Evolutionary conservation across 2,113 vertebrate genomes (phyloP), one percentile per base, ranked within the genome.

Genomic region (Sinocyclocheilus anshuiensis): DNA sequence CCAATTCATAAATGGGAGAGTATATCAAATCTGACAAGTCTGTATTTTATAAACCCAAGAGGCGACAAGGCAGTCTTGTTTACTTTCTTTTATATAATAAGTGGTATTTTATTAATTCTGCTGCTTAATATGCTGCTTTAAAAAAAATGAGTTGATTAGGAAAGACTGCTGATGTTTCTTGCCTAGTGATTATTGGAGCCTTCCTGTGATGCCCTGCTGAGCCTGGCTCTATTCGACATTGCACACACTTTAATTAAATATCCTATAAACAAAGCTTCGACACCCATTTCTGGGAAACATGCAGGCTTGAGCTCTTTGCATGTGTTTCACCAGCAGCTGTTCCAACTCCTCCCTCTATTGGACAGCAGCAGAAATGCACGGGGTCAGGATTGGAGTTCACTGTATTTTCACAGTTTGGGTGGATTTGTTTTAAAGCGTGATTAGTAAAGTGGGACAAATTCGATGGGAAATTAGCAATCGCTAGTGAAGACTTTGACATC

Each of bases 281-380:
- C 63, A 82, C 57, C 26, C 67, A 80, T 85, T 71, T 85, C 83
- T 63, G 78, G 33, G 77, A 81, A 79, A 89, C 50, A 53, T 89
- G 63, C 74, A 77, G 77, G 48, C 75, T 26, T 22, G 39, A 87
- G 81, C 50, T 69, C 77, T 48, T 48, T 72, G 83, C 72, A 8
- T 87, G 75, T 9, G 36, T 45, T 84, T 74, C 48, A 26, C 55
- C 29, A 50, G 53, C 76, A 86, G 81, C 84, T 87, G 84, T 88
- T 67, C 13, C 85, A 57, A 81, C 61, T 85, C 78, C 81, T 55
- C 89, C 90, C 90, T 84, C 90, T 91, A 53, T 86, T 90, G 90
- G 87, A 83, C 77, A 88, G 29, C 88, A 69, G 18, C 39, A 83
- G 81, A 79, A 89, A 16, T 84, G 85, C 89, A 87, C 20, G 48